These are phyloP conservation scores for Teleiodes luculella DNA, from an alignment of 2,888 invertebrate species.

Conservation along the genomic window DNA sequence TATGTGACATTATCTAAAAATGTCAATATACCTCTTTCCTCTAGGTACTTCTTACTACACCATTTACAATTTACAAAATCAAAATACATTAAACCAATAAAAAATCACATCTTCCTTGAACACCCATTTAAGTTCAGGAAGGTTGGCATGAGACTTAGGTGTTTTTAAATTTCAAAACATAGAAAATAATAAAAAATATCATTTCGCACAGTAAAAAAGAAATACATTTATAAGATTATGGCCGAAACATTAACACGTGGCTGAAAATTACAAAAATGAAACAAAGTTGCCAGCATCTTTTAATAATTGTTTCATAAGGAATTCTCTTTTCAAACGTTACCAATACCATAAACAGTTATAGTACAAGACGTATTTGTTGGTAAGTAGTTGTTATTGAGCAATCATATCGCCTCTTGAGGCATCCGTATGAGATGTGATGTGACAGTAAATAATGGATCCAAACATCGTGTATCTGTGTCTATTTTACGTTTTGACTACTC, in stretches of 20 bases:
- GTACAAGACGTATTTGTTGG: too few species aligned
- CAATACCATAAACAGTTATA: too few species aligned
- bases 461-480: neutral
- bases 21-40: too few species aligned
- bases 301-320: too few species aligned
- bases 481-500: conserved; percentile 2
- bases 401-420: neutral
- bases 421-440: neutral
- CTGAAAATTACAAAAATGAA: conserved; percentile 3
- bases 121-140: too few species aligned
- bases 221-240: conserved; percentile 32
- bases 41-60: too few species aligned
- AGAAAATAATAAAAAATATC: neutral
- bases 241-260: conserved; percentile 25
- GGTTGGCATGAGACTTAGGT: neutral
- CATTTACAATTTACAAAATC: too few species aligned
- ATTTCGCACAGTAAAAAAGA: neutral
- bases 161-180: neutral
- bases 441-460: conserved; percentile 19
- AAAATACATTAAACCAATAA: too few species aligned
- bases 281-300: too few species aligned
- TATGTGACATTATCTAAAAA: too few species aligned
- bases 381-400: neutral
- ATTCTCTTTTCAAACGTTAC: too few species aligned
- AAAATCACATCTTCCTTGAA: too few species aligned